phyloP scores from a whole-genome alignment of 2,888 invertebrate species.

The Pseudanteris insignis region DNA sequence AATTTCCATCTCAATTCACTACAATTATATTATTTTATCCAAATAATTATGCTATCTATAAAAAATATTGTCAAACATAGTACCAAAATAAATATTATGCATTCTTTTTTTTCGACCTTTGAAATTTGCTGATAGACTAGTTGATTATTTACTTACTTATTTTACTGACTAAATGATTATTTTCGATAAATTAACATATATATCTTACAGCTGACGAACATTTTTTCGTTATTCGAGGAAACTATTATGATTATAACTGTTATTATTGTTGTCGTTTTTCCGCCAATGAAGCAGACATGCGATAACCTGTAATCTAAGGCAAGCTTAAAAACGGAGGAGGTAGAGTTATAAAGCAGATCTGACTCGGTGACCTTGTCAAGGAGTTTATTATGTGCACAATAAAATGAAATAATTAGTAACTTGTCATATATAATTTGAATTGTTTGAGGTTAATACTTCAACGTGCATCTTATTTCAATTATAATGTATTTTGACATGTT shows the following conservation, averaged over 20 bases:
- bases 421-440: slow-evolving; percentile 2
- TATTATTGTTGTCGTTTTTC: slow-evolving; percentile 22
- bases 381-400: slow-evolving; percentile 19
- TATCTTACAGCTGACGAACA: slow-evolving; percentile 18
- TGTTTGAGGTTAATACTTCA: not conserved
- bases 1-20: no score
- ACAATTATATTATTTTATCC: no score
- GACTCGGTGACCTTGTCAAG: slow-evolving; percentile 26
- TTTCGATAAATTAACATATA: slow-evolving; percentile 15
- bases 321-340: slow-evolving; percentile 27
- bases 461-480: not conserved
- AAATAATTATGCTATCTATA: no score
- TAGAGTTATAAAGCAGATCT: slow-evolving; percentile 33
- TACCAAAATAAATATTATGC: not conserved
- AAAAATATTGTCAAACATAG: no score
- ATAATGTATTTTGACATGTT: no score
- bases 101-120: not conserved
- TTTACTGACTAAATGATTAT: no score
- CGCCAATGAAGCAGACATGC: slow-evolving; percentile 19
- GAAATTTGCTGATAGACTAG: no score
- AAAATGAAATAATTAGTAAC: slow-evolving; percentile 20
- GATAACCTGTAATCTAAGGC: slow-evolving; percentile 37
- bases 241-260: slow-evolving; percentile 18
- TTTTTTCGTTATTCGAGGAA: slow-evolving; percentile 1
- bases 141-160: no score